Evolutionary conservation across 2,888 invertebrate species (phyloP), one percentile per base, ranked within the genome.

Genomic region (Hermodice carunculata): DNA sequence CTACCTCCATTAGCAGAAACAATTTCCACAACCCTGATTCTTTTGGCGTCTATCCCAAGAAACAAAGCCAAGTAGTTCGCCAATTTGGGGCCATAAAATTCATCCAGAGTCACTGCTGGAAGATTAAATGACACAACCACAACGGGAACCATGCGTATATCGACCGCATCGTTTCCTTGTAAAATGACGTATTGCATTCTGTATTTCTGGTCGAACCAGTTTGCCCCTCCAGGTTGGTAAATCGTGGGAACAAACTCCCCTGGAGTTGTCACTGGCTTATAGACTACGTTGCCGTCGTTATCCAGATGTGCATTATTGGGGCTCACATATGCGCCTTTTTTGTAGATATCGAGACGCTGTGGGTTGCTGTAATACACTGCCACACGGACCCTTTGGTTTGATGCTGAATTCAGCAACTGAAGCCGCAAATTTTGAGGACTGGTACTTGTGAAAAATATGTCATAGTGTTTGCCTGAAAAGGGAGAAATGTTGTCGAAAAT

Each of bases 11-110:
- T 37, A 29, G 75, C 81, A 28, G 67, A 67, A 2, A 80, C 76
- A 3, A 78, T 73, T 49, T 79, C 37, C 19, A 49, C 59, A 3
- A 68, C 32, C 22, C 42, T 52, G 11, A 83, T 76, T 63, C 81
- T 81, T 4, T 65, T 65, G 2, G 74, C 49, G 1, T 77, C 74
- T 43, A 83, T 71, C 34, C 70, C 69, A 14, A 83, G 71, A 69
- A 83, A 81, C 0, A 67, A 51, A 0, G 81, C 81, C 34, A 83
- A 56, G 51, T 81, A 81, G 29, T 71, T 67, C 22, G 82, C 67
- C 8, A 83, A 58, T 32, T 77, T 76, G 6, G 74, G 74, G 0
- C 81, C 81, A 64, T 77, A 84, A 71, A 84, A 83, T 4, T 82
- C 77, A 29, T 77, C 78, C 0, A 79, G 76, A 1, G 77, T 77